Base-by-base conservation (phyloP, 2,797 vertebrate genomes). In the Molossus molossus region DNA sequence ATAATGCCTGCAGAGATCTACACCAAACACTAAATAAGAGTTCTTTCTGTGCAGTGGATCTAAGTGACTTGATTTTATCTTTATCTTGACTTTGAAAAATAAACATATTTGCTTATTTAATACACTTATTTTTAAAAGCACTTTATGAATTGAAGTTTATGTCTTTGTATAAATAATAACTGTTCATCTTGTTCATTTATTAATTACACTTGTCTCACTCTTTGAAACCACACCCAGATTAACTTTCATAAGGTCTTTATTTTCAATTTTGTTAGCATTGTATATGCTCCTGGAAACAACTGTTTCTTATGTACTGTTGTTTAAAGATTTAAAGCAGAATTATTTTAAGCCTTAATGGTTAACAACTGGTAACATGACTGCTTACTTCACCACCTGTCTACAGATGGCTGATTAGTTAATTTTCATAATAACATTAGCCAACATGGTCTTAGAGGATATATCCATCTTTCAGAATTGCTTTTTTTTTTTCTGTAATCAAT, bases 71-170 rank as follows among this genome's bases (percentile, higher is more conserved):
- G 37, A 57, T n/a, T 73, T 75, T 76, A 67, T 29, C 9, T n/a
- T 86, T n/a, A 67, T 50, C 65, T 91, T 58, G 3, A 72, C n/a
- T 86, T 33, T 81, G 8, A 69, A 94, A 94, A 80, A 79, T n/a
- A 91, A 86, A n/a, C 57, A 64, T 48, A 90, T 25, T 86, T 73
- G 67, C n/a, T 58, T 80, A 12, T 57, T 80, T 58, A 57, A 37
- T 50, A 72, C 10, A 57, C 6, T 81, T 40, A 25, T 17, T 76
- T 87, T 83, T 76, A 58, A 76, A 81, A 53, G 25, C 14, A 91
- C 8, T 87, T 69, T 80, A 77, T 92, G 69, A 95, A 62, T 75
- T n/a, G 12, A 86, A 69, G 11, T 62, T 87, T 62, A 40, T 73
- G 37, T 62, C 9, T 81, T 91, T 62, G 27, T 25, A 62, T 57